Conservation (phyloP, 1,140 invertebrate genomes). For the Varroa destructor region DNA sequence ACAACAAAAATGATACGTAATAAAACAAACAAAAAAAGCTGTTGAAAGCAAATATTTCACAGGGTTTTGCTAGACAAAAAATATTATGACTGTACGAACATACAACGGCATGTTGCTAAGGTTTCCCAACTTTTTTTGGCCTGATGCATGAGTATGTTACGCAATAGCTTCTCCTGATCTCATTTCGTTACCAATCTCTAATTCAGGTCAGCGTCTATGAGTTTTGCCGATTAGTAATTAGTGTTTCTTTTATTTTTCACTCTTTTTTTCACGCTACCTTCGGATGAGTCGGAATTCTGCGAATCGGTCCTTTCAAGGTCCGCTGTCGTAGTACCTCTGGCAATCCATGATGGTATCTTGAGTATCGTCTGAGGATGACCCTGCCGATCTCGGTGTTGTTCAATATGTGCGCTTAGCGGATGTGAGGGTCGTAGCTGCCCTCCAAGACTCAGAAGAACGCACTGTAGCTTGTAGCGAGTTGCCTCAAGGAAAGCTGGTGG, state of each 20-base stretch:
- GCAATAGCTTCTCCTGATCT: no score
- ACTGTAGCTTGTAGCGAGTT: constrained; percentile 68
- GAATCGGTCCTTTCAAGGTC: constrained; percentile 51
- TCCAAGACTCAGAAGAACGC: constrained; percentile 63
- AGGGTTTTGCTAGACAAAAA: no score
- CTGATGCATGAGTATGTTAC: no score
- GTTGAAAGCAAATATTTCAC: no score
- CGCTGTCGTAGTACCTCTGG: neutral
- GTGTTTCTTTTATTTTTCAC: no score
- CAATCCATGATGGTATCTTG: constrained; percentile 16
- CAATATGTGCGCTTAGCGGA: constrained; percentile 67
- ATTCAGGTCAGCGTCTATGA: no score
- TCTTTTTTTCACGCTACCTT: constrained; percentile 52
- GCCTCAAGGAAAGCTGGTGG: constrained; percentile 75
- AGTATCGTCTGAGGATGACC: constrained; percentile 34
- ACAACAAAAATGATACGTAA: neutral
- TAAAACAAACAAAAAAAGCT: no score
- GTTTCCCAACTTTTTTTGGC: no score
- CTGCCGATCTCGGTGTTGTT: constrained; percentile 73
- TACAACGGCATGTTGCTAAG: no score
- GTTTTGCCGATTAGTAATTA: no score
- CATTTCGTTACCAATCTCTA: no score
- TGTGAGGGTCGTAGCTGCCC: constrained; percentile 53
- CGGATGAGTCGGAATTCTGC: constrained; percentile 70
- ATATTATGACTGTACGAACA: no score